Conservation (phyloP, 2,888 invertebrate species). For the Spisula subtruncata region DNA sequence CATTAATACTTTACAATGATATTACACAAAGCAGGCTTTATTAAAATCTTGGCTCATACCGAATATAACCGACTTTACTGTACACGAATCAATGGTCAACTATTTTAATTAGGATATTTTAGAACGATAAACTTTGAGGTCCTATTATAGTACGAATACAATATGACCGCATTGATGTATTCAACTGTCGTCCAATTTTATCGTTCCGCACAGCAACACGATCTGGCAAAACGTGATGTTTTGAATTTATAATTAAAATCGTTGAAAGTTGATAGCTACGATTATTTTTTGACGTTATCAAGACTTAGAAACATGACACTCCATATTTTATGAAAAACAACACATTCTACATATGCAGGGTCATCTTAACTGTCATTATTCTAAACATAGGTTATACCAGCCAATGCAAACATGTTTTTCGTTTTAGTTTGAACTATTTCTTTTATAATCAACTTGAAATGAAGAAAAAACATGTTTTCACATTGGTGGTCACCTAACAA, state of each 20-base stretch:
- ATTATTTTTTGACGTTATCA: background rate
- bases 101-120: conserved; percentile 10
- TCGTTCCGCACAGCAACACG: background rate
- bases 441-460: background rate
- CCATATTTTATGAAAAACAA: background rate
- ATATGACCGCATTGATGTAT: background rate
- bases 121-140: background rate
- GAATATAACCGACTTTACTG: conserved; percentile 3
- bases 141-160: background rate
- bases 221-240: background rate
- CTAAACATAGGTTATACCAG: background rate
- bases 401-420: conserved; percentile 10
- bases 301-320: background rate
- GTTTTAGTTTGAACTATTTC: background rate
- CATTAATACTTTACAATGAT: background rate
- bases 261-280: background rate
- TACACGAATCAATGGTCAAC: background rate
- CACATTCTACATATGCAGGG: conserved; percentile 17
- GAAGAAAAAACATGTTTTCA: conserved; percentile 25
- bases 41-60: conserved; percentile 24
- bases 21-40: conserved; percentile 8
- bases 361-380: conserved; percentile 25
- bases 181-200: background rate
- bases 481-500: conserved; percentile 70
- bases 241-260: conserved; percentile 7